Conservation (phyloP, 2,113 vertebrate genomes). For the Hippocampus comes region DNA sequence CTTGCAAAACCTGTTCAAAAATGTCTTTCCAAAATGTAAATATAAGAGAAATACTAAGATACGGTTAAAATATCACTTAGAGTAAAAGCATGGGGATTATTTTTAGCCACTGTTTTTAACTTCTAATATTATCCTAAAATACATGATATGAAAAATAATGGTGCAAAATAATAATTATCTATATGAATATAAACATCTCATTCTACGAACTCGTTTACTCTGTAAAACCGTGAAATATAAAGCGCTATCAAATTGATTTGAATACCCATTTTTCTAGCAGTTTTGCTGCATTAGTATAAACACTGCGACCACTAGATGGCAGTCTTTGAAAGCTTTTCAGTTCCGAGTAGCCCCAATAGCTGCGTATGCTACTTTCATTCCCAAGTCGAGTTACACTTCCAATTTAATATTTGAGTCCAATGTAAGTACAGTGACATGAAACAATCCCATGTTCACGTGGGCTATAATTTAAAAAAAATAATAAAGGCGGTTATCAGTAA, state of each 20-base stretch:
- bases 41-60: too few species aligned
- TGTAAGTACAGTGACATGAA: neutral
- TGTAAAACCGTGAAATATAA: neutral
- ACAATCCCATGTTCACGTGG: neutral
- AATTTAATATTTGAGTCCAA: neutral
- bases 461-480: neutral
- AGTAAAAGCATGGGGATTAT: too few species aligned
- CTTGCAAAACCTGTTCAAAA: too few species aligned
- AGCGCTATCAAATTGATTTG: neutral
- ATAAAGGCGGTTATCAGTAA: neutral
- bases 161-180: too few species aligned
- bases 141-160: too few species aligned
- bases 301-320: conserved; percentile 56
- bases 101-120: too few species aligned
- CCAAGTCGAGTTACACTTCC: neutral
- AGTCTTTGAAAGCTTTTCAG: conserved; percentile 35
- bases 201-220: neutral
- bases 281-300: neutral
- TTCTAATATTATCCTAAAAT: too few species aligned
- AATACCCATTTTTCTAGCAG: neutral
- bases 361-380: neutral
- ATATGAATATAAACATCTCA: neutral
- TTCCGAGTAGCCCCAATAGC: neutral
- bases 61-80: too few species aligned
- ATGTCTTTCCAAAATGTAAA: too few species aligned